phyloP scores from a whole-genome alignment of 2,113 vertebrate genomes.

The Poecile atricapillus region DNA sequence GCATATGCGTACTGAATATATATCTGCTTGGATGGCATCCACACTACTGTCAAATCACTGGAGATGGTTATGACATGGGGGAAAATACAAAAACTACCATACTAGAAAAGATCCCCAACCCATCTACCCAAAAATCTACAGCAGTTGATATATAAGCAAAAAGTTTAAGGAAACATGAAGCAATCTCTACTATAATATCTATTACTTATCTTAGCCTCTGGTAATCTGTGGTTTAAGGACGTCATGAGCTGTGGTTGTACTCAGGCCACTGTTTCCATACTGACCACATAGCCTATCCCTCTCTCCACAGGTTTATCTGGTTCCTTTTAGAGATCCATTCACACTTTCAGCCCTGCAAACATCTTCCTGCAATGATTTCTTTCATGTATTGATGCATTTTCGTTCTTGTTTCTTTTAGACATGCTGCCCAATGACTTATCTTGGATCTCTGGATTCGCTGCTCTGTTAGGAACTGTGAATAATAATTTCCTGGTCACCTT shows the following conservation, averaged over 20 bases:
- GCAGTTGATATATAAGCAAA: not conserved
- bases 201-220: not conserved
- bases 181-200: not conserved
- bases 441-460: not conserved
- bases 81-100: not conserved
- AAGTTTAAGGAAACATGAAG: not conserved
- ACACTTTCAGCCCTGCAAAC: not conserved
- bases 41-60: not conserved
- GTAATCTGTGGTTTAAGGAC: not conserved
- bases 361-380: not conserved
- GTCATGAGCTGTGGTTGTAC: not conserved
- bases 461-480: not conserved
- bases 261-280: not conserved
- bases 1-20: not conserved
- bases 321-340: not conserved
- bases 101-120: not conserved
- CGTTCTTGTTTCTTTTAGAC: not conserved
- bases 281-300: not conserved
- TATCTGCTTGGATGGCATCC: slow-evolving; percentile 20
- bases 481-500: not conserved
- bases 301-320: not conserved
- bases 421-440: not conserved
- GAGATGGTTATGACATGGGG: not conserved
- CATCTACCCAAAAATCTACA: not conserved
- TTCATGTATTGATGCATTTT: not conserved